Conservation (phyloP, 2,113 vertebrate genomes). For the Bagarius yarrelli region DNA sequence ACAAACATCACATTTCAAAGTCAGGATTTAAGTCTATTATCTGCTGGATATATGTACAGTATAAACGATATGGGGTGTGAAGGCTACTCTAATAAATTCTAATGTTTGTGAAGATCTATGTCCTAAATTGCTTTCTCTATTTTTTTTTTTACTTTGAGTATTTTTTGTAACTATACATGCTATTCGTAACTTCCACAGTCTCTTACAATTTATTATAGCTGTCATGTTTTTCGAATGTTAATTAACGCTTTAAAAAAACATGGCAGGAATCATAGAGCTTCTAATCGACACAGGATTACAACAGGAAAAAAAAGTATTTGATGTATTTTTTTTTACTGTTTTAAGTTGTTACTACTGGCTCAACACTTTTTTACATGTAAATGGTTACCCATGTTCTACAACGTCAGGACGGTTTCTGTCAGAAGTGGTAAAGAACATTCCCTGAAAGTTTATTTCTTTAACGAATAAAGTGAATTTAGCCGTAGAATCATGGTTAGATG, state of each 20-base stretch:
- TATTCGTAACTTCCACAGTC: neutral
- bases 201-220: neutral
- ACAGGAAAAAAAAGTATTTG: neutral
- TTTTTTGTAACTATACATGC: no score
- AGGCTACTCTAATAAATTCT: slow-evolving; percentile 17
- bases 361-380: neutral
- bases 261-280: neutral
- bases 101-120: slow-evolving; percentile 17
- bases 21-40: slow-evolving; percentile 18
- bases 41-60: slow-evolving; percentile 25
- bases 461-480: neutral
- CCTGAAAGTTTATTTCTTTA: neutral
- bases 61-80: slow-evolving; percentile 19
- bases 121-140: neutral
- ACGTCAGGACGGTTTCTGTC: neutral
- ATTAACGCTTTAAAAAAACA: neutral
- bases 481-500: neutral
- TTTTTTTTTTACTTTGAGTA: neutral
- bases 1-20: neutral
- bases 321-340: neutral
- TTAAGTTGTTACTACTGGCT: neutral
- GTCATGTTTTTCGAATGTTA: neutral
- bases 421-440: neutral
- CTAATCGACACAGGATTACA: neutral
- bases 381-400: neutral